These are phyloP conservation scores for Harpagifer antarcticus DNA, from an alignment of 2,797 vertebrate species.

Conservation along the genomic window DNA sequence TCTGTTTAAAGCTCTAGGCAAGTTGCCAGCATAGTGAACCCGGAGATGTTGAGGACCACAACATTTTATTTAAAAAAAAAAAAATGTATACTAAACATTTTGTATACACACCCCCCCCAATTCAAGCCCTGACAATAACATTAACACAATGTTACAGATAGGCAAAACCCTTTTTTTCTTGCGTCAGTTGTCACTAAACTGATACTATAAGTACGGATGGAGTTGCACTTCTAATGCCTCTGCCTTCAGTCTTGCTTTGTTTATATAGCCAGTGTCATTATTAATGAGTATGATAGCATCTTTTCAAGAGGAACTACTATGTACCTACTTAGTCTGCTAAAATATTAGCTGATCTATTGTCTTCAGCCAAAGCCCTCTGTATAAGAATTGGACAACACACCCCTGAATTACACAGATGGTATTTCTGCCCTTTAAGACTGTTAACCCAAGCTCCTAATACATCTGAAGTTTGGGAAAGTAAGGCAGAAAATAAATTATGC, in stretches of 20 bases:
- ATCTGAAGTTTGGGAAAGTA: slow-evolving; percentile 23
- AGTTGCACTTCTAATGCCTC: slow-evolving; percentile 14
- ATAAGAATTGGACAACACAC: slow-evolving; percentile 3
- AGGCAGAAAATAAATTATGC: slow-evolving; percentile 51
- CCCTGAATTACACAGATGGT: slow-evolving; percentile 6
- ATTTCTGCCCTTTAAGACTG: slow-evolving; percentile 11
- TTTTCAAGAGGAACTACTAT: slow-evolving; percentile 15
- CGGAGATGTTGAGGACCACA: too few species aligned
- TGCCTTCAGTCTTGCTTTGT: neutral
- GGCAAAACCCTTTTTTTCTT: neutral
- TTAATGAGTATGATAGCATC: neutral
- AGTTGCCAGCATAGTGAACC: too few species aligned
- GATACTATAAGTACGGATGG: neutral
- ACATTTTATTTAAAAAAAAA: too few species aligned
- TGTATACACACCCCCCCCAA: too few species aligned
- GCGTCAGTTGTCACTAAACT: neutral
- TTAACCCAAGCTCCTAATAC: slow-evolving; percentile 18
- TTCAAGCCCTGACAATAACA: too few species aligned
- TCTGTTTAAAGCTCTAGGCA: neutral
- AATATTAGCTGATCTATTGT: slow-evolving; percentile 19
- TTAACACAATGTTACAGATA: too few species aligned
- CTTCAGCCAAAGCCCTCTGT: slow-evolving; percentile 2
- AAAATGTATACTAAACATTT: too few species aligned
- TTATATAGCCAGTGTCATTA: slow-evolving; percentile 1
- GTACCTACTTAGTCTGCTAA: slow-evolving; percentile 9